Evolutionary conservation across 1,140 invertebrate species (phyloP), one percentile per base, ranked within the genome.

Genomic region (Saccostrea glomerata): DNA sequence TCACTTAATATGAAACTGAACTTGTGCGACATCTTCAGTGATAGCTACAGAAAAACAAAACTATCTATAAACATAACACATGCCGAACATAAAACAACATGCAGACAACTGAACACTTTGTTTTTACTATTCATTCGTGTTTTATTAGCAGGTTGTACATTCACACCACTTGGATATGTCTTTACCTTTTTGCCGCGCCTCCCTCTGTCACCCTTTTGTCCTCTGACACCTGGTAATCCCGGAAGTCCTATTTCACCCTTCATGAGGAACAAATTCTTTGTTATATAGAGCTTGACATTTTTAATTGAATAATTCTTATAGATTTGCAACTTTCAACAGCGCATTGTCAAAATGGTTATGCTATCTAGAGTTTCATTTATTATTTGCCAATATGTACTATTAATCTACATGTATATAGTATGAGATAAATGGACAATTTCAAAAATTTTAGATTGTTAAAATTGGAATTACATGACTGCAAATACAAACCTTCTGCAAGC

Each of bases 181-280:
- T 36, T 97, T 97, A 98, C 97, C 97, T 97, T 96, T 92, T 94
- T 94, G 56, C 94, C 94, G 84, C 93, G 90, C 96, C 97, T 97
- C 95, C 97, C 97, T 95, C 97, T 96, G 92, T 97, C 97, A 94
- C 98, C 97, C 93, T 97, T 96, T 89, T 96, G 95, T 92, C 97
- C 97, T 94, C 97, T 97, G 91, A 96, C 95, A 92, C 97, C 97
- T 90, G 97, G 96, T 91, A 97, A 96, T 91, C 97, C 97, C 86
- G 96, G 95, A 90, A 96, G 96, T 91, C 97, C 97, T 90, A 96
- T 91, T 91, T 97, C 97, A 93, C 95, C 95, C 90, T 93, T 77
- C 25, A 77, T 77, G 70, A 77, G 30, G 13, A 77, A 77, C 70
- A 77, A 77, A 77, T 77, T 77, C 23, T 77, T 77, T 15, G 25